phyloP scores from a whole-genome alignment of 1,140 invertebrate genomes.

The Neelides sp. region DNA sequence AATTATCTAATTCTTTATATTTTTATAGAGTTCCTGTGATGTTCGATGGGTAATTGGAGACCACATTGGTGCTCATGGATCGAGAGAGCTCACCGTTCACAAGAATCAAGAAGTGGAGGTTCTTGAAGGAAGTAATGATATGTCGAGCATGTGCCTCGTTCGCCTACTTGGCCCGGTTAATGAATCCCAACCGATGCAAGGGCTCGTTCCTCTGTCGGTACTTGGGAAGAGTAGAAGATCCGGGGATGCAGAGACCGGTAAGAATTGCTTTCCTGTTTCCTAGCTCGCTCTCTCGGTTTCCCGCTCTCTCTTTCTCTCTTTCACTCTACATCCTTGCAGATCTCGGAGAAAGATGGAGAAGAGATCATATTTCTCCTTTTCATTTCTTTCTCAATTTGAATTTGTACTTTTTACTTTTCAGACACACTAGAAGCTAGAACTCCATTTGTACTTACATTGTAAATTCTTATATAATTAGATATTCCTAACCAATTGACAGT shows the following conservation, averaged over 20 bases:
- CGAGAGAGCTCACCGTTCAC: slow-evolving; percentile 59
- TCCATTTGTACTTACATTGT: too few species aligned
- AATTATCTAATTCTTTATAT: slow-evolving; percentile 9
- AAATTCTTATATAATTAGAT: too few species aligned
- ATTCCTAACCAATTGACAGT: too few species aligned
- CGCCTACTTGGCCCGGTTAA: slow-evolving; percentile 38
- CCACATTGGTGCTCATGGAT: slow-evolving; percentile 52
- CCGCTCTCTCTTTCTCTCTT: slow-evolving; percentile 9
- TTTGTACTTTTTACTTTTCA: too few species aligned
- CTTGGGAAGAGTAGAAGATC: slow-evolving; percentile 37
- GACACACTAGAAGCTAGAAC: too few species aligned
- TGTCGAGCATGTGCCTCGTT: slow-evolving; percentile 42
- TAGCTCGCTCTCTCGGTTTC: slow-evolving; percentile 9
- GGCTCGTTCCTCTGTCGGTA: slow-evolving; percentile 65
- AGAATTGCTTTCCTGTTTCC: slow-evolving; percentile 11
- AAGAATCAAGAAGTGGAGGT: slow-evolving; percentile 88
- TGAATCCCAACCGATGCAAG: slow-evolving; percentile 51
- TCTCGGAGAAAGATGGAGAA: too few species aligned
- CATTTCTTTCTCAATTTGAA: too few species aligned
- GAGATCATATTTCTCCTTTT: too few species aligned
- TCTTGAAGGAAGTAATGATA: slow-evolving; percentile 48
- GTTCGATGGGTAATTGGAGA: slow-evolving; percentile 78
- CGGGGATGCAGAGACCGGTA: slow-evolving; percentile 32
- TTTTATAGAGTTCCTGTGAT: slow-evolving; percentile 42
- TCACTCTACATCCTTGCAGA: slow-evolving; percentile 20